These are phyloP conservation scores for Hyphantria cunea DNA, from an alignment of 1,140 invertebrate genomes.

Conservation along the genomic window DNA sequence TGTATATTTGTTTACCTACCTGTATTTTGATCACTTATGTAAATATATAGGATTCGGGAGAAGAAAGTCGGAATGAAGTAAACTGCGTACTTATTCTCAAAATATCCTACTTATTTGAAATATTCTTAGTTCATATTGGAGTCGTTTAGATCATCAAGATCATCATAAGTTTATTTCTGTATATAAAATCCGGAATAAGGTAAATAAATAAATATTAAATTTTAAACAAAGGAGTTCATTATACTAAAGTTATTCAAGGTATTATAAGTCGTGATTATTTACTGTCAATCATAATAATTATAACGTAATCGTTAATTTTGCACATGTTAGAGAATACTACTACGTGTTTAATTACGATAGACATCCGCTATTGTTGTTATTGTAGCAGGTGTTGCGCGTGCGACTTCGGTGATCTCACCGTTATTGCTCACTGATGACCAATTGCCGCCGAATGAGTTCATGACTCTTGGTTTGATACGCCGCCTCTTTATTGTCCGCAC, in stretches of 20 bases:
- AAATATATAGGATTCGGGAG: no score
- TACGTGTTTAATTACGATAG: constrained; percentile 36
- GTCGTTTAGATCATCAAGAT: no score
- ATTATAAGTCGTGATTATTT: constrained; percentile 8
- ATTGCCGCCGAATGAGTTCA: constrained; percentile 45
- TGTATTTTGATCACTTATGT: no score
- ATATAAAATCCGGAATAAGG: no score
- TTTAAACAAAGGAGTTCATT: not conserved
- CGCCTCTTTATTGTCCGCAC: constrained; percentile 16
- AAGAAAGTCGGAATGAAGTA: no score
- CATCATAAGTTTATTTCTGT: no score
- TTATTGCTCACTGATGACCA: constrained; percentile 53
- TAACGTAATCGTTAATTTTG: constrained; percentile 35
- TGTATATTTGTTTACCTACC: no score
- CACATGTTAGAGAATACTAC: constrained; percentile 22
- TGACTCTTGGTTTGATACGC: constrained; percentile 29
- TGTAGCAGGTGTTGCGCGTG: constrained; percentile 44
- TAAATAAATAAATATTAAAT: not conserved
- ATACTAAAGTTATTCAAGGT: not conserved
- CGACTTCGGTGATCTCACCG: constrained; percentile 47
- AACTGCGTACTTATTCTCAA: no score
- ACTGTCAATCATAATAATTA: constrained; percentile 26
- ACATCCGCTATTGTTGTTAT: constrained; percentile 39
- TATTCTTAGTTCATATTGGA: no score
- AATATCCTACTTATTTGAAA: no score